Conservation (phyloP, 1,140 invertebrate species). For the Drosophila obscura region DNA sequence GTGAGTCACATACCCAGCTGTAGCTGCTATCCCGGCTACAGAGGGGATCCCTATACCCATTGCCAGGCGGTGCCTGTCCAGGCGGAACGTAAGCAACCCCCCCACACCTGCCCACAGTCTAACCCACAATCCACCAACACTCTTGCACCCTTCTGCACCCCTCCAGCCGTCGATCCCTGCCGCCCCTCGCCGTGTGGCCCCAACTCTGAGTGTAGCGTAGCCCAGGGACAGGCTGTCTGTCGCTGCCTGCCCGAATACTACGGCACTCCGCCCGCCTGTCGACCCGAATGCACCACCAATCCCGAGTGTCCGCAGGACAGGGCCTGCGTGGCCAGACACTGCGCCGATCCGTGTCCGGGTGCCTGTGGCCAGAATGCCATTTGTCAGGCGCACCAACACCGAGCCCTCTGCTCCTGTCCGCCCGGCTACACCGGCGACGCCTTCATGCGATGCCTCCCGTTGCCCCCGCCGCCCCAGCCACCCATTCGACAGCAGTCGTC, state of each 20-base stretch:
- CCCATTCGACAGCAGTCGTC: slow-evolving; percentile 77
- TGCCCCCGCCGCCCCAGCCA: slow-evolving; percentile 74
- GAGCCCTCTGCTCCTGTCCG: slow-evolving; percentile 90
- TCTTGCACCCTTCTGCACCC: slow-evolving; percentile 34
- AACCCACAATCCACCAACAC: slow-evolving; percentile 55
- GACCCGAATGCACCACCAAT: slow-evolving; percentile 94
- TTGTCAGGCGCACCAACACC: slow-evolving; percentile 91
- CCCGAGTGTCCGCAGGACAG: slow-evolving; percentile 91
- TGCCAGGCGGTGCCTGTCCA: slow-evolving; percentile 75
- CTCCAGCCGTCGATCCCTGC: slow-evolving; percentile 84
- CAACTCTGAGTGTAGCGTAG: slow-evolving; percentile 88
- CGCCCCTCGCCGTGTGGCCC: slow-evolving; percentile 90
- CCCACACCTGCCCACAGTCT: slow-evolving; percentile 62
- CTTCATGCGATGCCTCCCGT: slow-evolving; percentile 88
- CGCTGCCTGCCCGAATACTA: slow-evolving; percentile 88
- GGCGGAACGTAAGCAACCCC: slow-evolving; percentile 84
- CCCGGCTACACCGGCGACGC: slow-evolving; percentile 91
- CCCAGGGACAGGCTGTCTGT: slow-evolving; percentile 87
- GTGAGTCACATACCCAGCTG: slow-evolving; percentile 92
- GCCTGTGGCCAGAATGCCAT: slow-evolving; percentile 93
- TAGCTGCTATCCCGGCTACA: slow-evolving; percentile 88
- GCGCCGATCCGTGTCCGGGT: slow-evolving; percentile 91
- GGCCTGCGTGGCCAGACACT: slow-evolving; percentile 91
- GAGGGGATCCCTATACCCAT: slow-evolving; percentile 89
- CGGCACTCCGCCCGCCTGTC: slow-evolving; percentile 89